phyloP scores from a whole-genome alignment of 2,888 invertebrate genomes.

The Ophion obscuratus region DNA sequence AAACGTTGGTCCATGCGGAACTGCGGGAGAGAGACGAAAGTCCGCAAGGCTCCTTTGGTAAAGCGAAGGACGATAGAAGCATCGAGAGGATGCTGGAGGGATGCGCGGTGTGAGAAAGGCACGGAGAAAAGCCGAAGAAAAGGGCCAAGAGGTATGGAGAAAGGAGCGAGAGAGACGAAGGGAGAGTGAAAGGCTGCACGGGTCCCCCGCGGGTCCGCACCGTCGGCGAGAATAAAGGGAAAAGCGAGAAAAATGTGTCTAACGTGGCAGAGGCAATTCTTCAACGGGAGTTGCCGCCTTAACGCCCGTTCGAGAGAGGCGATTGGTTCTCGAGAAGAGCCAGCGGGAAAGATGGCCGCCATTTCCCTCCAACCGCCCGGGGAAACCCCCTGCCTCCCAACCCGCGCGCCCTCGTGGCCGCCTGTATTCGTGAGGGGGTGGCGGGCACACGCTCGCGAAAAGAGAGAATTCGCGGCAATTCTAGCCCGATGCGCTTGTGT shows the following conservation, averaged over 20 bases:
- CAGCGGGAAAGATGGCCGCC: constrained; percentile 84
- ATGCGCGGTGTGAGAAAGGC: constrained; percentile 27
- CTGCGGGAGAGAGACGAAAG: constrained; percentile 49
- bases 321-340: constrained; percentile 84
- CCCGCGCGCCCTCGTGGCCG: constrained; percentile 71
- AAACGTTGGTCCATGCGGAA: constrained; percentile 37
- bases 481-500: constrained; percentile 46
- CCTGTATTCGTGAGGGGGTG: constrained; percentile 65
- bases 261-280: constrained; percentile 84
- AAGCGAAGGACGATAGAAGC: constrained; percentile 67
- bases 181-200: constrained; percentile 59
- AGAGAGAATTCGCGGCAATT: constrained; percentile 78
- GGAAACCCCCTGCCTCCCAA: constrained; percentile 78
- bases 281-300: constrained; percentile 84
- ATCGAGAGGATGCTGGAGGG: constrained; percentile 44
- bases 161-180: constrained; percentile 56
- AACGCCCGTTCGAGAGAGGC: constrained; percentile 81
- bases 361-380: constrained; percentile 84
- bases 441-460: constrained; percentile 72
- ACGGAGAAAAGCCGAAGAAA: constrained; percentile 58
- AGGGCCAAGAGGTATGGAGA: constrained; percentile 55
- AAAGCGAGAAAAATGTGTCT: constrained; percentile 84
- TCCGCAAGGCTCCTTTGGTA: constrained; percentile 64
- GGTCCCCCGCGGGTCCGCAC: constrained; percentile 75
- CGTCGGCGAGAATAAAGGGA: constrained; percentile 83